A percentile compares a stretch with the other conserved stretches of the same genome.
These are phyloP conservation scores for Eremophila alpestris DNA, from an alignment of 2,797 vertebrate genomes.

Conservation along the genomic window DNA sequence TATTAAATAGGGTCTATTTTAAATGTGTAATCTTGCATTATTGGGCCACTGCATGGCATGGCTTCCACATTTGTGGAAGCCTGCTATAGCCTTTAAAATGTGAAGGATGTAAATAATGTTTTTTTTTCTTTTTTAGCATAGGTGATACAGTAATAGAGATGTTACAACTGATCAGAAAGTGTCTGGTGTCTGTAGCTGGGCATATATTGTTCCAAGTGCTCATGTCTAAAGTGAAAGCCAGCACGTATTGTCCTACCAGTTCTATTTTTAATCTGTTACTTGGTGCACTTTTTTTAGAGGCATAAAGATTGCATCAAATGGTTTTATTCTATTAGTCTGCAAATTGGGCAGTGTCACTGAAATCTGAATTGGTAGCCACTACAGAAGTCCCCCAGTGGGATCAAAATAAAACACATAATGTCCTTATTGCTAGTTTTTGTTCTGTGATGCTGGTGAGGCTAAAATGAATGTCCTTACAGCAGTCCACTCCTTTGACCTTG, in stretches of 20 bases:
- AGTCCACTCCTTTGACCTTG: constrained; percentile 58
- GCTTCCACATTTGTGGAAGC: background rate
- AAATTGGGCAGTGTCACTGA: background rate
- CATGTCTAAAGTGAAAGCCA: background rate
- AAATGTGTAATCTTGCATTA: background rate
- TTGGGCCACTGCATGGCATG: background rate
- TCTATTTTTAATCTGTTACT: background rate
- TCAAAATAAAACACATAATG: background rate
- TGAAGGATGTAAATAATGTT: background rate
- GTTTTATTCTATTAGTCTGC: background rate
- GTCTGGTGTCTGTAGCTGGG: background rate
- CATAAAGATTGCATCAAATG: background rate
- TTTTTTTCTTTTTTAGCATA: background rate
- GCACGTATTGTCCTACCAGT: background rate
- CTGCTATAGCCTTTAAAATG: background rate
- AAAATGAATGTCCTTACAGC: background rate
- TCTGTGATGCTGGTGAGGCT: background rate
- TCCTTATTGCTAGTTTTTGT: background rate
- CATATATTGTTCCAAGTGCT: background rate
- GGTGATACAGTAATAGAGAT: background rate
- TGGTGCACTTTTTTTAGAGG: background rate
- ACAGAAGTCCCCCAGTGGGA: background rate
- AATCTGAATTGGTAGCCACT: background rate
- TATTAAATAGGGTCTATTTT: background rate
- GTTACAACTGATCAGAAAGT: background rate